Conservation (phyloP, 1,140 invertebrate genomes). For the Nautilus pompilius region DNA sequence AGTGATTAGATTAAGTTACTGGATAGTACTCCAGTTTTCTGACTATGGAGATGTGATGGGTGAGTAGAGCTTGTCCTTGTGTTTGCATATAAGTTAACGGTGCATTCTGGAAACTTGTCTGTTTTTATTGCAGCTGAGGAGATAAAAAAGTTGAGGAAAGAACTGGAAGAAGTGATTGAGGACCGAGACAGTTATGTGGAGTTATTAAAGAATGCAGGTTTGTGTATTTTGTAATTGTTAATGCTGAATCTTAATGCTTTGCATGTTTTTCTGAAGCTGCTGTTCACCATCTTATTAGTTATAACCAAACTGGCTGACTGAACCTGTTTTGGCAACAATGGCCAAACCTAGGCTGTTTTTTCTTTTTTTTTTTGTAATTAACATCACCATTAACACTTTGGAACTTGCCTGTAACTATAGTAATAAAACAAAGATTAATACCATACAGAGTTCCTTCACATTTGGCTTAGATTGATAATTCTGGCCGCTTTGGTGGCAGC, state of each 20-base stretch:
- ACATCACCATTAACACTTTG: not conserved
- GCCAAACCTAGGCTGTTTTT: not conserved
- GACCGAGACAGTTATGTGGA: conserved; percentile 39
- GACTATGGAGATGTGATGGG: too few relatives aligned
- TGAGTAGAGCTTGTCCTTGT: too few relatives aligned
- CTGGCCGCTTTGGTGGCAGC: too few relatives aligned
- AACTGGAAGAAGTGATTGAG: conserved; percentile 28
- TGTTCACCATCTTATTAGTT: not conserved
- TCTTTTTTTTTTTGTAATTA: not conserved
- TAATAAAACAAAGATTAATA: too few relatives aligned
- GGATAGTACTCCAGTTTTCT: not conserved
- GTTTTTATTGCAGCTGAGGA: conserved; percentile 32
- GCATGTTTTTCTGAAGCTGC: not conserved
- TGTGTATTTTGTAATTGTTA: not conserved
- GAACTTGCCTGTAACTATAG: too few relatives aligned
- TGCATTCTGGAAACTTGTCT: not conserved
- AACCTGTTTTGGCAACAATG: too few relatives aligned
- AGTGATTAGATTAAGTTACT: not conserved
- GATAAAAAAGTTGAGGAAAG: conserved; percentile 31
- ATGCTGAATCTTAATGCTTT: not conserved
- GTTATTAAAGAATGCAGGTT: conserved; percentile 41
- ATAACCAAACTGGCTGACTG: not conserved
- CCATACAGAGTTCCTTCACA: too few relatives aligned
- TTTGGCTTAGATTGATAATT: too few relatives aligned
- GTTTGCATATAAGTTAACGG: not conserved